These are phyloP conservation scores for Syrphus vitripennis DNA, from an alignment of 2,888 invertebrate genomes.

Conservation along the genomic window DNA sequence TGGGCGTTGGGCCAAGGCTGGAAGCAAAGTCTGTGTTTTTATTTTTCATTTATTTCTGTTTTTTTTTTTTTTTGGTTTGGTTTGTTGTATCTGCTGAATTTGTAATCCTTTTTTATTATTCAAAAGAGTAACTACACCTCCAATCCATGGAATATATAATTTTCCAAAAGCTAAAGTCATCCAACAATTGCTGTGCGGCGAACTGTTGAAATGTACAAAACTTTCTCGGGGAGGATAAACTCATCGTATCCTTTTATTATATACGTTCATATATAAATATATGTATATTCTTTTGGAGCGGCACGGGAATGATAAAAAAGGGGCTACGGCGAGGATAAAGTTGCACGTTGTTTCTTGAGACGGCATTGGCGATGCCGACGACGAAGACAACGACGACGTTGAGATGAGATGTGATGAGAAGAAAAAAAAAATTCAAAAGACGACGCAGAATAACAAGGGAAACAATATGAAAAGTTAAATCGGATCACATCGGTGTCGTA, in stretches of 20 bases:
- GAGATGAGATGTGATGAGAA: constrained; percentile 48
- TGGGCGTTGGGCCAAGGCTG: background rate
- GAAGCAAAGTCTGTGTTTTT: constrained; percentile 1
- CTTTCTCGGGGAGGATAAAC: constrained; percentile 62
- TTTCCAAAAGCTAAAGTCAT: constrained; percentile 60
- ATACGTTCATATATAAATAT: background rate
- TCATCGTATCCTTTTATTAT: constrained; percentile 59
- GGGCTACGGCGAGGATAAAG: constrained; percentile 29
- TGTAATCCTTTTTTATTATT: constrained; percentile 71
- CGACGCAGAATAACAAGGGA: constrained; percentile 69
- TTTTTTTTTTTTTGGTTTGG: background rate
- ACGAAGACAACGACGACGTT: background rate
- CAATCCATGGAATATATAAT: constrained; percentile 65
- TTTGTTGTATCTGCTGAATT: constrained; percentile 59
- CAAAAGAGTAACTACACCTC: constrained; percentile 66
- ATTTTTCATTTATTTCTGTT: constrained; percentile 48
- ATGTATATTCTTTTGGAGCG: constrained; percentile 7
- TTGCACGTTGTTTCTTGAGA: constrained; percentile 48
- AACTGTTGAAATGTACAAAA: constrained; percentile 68
- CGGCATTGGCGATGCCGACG: background rate
- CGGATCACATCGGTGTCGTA: constrained; percentile 70
- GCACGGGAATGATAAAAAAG: constrained; percentile 43
- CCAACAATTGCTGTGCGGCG: constrained; percentile 66
- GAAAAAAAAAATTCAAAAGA: constrained; percentile 45
- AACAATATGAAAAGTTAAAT: constrained; percentile 71